A percentile compares a stretch with the other conserved stretches of the same genome.
Evolutionary conservation across 1,140 invertebrate species (phyloP).

Genomic region (Listronotus oregonensis): DNA sequence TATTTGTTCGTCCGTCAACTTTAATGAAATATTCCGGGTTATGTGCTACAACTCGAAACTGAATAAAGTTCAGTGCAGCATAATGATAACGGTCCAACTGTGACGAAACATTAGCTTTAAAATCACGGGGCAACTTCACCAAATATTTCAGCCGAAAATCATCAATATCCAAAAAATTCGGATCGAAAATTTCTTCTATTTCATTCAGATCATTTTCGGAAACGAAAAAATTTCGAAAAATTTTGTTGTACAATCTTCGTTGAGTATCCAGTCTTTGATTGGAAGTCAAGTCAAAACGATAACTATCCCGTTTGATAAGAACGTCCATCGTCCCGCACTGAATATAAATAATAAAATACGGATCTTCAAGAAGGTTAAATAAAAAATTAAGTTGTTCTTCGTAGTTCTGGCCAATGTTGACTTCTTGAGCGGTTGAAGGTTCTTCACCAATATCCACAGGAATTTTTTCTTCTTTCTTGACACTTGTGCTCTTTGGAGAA

Average conservation of each 20-base stretch:
- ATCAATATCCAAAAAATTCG: conserved; percentile 22
- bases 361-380: conserved; percentile 49
- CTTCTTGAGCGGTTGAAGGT: not conserved
- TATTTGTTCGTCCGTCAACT: conserved; percentile 60
- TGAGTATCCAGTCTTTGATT: conserved; percentile 45
- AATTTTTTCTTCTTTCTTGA: not conserved
- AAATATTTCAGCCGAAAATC: conserved; percentile 37
- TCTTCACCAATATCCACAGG: not conserved
- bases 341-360: conserved; percentile 61
- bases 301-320: conserved; percentile 55
- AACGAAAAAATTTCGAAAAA: conserved; percentile 23
- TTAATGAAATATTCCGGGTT: conserved; percentile 61
- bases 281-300: conserved; percentile 57
- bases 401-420: conserved; percentile 40
- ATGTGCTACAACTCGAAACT: conserved; percentile 58
- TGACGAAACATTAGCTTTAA: conserved; percentile 51
- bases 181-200: conserved; percentile 37
- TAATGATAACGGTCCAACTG: conserved; percentile 59
- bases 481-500: not conserved
- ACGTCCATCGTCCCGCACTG: conserved; percentile 61
- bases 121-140: conserved; percentile 56
- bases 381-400: conserved; percentile 50
- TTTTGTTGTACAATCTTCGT: conserved; percentile 21
- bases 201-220: conserved; percentile 21
- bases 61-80: conserved; percentile 55